Evolutionary conservation across 1,140 invertebrate genomes (phyloP), one percentile per base, ranked within the genome.

Genomic region (Cydia amplana): DNA sequence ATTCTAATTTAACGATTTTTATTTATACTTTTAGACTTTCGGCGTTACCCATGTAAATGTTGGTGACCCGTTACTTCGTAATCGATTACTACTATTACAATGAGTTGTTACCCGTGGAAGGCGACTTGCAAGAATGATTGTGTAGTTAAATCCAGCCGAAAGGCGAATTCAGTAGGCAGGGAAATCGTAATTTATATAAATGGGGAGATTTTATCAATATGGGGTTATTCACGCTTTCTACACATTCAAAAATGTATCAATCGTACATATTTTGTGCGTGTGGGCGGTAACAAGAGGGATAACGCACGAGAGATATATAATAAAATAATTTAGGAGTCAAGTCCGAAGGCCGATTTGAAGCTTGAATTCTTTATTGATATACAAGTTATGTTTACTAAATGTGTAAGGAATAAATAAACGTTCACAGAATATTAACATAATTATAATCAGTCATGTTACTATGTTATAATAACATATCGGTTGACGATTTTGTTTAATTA

Each of bases 21-120:
- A 51, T 51, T 51, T 18, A 51, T n/a, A n/a, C n/a, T n/a, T n/a
- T n/a, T n/a, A 51, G 18, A 18, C 18, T 10, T 23, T 23, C 6
- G 5, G 55, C n/a, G 55, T 60, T 60, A 23, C 55, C 55, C 55
- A 23, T 7, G 20, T 23, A 23, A 60, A 60, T 23, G 55, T 60
- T 10, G 20, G 20, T 10, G 55, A 60, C 18, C 55, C 20, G 55
- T 65, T 10, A 36, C 64, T 65, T 65, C 25, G 74, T 79, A 77
- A 81, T 76, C 74, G 78, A 81, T 81, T 79, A 75, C 78, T 36
- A 65, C 74, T 77, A 76, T 81, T 77, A 81, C 79, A 77, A 75
- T 81, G 80, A 81, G 49, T 77, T 79, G 78, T 79, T 78, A 75
- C 78, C 78, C 74, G 70, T 51, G 76, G 75, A 75, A 76, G 51